Base-by-base conservation (phyloP, 2,113 vertebrate species). In the Blennius ocellaris region DNA sequence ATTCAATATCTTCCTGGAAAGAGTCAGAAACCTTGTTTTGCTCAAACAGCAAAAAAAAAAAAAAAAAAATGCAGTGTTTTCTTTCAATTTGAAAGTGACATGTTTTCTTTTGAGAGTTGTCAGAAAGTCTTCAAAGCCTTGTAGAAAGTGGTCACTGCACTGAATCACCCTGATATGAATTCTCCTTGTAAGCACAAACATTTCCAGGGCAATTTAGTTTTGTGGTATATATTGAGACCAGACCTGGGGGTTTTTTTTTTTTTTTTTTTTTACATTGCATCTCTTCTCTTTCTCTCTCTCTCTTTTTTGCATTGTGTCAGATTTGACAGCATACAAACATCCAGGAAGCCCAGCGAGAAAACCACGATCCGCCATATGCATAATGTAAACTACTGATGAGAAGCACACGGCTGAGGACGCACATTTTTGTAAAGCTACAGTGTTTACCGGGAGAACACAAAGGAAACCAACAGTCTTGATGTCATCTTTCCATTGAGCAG, bases 281-380 rank as follows among this genome's bases (percentile, higher is more conserved):
- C 51, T 62, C 38, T 49, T 49, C 56, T 11, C 45, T 66, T 51
- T 55, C 60, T 30, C 21, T 30, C 21, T 30, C 21, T 30, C 21
- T 30, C 4, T 30, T 30, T 30, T 30, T 30, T 30, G 21, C 21
- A 30, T 30, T 30, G 7, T 8, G 64, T 85, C 39, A 54, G 52
- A 76, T 51, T 44, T 2, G 3, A 77, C 69, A 70, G 48, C 56
- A 40, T 43, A 56, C 50, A 89, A 84, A 87, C 87, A 89, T 80
- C 44, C 60, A 64, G 76, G 47, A 65, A 70, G 58, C 17, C 78
- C 36, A 62, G 30, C 21, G 49, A 12, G 49, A 60, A 54, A 66
- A 83, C 85, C 78, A 53, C 80, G 78, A 11, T 40, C 41, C 11
- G 3, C 57, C 80, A 69, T 74, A 76, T 81, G 68, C 62, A 74